Conservation (phyloP, 2,888 invertebrate genomes). For the Agrochola lota region DNA sequence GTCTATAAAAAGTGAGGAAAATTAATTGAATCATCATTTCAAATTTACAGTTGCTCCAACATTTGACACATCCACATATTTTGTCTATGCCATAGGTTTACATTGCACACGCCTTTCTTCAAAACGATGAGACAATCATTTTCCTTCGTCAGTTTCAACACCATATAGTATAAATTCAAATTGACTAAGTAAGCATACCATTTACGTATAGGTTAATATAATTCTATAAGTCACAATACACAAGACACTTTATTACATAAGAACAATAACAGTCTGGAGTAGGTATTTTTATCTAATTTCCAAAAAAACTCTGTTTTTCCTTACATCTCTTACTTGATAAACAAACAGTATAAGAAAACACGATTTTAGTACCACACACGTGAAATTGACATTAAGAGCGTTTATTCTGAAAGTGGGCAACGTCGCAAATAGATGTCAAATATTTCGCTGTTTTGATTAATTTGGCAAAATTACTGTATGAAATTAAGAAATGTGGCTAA, state of each 20-base stretch:
- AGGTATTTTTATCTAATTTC: background rate
- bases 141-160: constrained; percentile 22
- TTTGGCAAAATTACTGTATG: too few relatives aligned
- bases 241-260: constrained; percentile 59
- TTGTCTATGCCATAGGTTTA: background rate
- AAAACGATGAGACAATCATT: constrained; percentile 37
- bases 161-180: constrained; percentile 15
- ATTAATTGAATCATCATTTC: constrained; percentile 24
- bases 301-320: background rate
- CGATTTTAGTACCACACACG: background rate
- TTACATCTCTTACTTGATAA: constrained; percentile 2
- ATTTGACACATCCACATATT: background rate
- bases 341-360: background rate
- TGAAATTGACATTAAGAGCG: background rate
- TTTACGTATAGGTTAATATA: constrained; percentile 36
- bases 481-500: too few relatives aligned
- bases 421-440: too few relatives aligned
- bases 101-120: background rate
- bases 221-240: constrained; percentile 55
- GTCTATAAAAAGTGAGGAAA: background rate
- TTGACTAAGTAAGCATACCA: constrained; percentile 48
- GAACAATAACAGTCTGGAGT: constrained; percentile 43
- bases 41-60: background rate
- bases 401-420: too few relatives aligned
- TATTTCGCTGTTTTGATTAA: too few relatives aligned